Conservation (phyloP, 2,113 vertebrate species). For the Turdus rufiventris region DNA sequence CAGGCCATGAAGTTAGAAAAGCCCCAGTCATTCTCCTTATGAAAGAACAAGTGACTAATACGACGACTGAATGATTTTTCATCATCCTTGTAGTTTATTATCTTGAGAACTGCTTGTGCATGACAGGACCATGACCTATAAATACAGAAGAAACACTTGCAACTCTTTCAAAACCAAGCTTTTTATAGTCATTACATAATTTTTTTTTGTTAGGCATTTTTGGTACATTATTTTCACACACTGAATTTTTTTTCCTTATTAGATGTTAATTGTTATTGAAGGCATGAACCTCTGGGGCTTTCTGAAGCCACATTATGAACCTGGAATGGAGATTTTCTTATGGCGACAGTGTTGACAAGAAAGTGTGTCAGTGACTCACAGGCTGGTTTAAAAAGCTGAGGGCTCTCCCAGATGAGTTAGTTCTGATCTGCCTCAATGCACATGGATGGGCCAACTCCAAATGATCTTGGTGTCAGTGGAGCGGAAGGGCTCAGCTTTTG, state of each 20-base stretch:
- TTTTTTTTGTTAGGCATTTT: neutral
- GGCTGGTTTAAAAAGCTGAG: neutral
- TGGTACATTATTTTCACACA: neutral
- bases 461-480: neutral
- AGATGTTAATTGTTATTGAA: neutral
- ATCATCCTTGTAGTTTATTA: constrained; percentile 98
- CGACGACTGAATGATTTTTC: constrained; percentile 98
- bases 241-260: neutral
- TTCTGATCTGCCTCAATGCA: neutral
- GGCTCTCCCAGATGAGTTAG: neutral
- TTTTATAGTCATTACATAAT: neutral
- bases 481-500: neutral
- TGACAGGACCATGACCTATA: constrained; percentile 98
- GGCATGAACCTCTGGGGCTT: neutral
- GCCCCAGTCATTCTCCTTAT: constrained; percentile 99
- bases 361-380: neutral
- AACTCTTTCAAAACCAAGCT: neutral
- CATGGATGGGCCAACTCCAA: neutral
- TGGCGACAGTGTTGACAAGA: neutral
- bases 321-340: neutral
- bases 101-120: constrained; percentile 97
- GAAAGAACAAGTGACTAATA: constrained; percentile 98
- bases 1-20: constrained; percentile 99
- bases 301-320: neutral
- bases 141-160: constrained; percentile 26